Evolutionary conservation across 2,888 invertebrate genomes (phyloP).

Genomic region (Dasysyrphus tricinctus): DNA sequence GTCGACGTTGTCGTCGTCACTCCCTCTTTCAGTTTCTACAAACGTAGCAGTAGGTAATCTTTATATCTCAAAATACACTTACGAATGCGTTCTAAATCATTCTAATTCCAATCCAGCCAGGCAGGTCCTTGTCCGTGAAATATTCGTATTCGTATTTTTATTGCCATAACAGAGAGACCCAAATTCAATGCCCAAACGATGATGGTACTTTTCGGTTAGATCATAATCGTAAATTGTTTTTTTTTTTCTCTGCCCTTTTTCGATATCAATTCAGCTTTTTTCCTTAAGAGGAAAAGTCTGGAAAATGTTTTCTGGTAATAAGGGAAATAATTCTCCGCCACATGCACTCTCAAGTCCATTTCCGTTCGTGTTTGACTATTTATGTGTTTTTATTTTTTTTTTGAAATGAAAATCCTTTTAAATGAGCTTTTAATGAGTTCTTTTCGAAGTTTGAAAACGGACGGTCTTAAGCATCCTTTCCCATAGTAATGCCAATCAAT

Average conservation of each 20-base stretch:
- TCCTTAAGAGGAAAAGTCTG: background rate
- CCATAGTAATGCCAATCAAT: constrained; percentile 49
- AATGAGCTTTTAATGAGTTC: constrained; percentile 71
- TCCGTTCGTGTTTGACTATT: constrained; percentile 36
- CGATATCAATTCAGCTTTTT: constrained; percentile 19
- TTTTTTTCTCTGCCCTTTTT: constrained; percentile 1
- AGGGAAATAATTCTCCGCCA: constrained; percentile 36
- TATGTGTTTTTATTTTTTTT: too few species aligned
- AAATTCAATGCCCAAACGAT: constrained; percentile 37
- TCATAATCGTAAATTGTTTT: constrained; percentile 68
- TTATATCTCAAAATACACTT: constrained; percentile 43
- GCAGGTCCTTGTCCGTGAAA: constrained; percentile 23
- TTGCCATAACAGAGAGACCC: constrained; percentile 48
- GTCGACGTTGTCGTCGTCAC: background rate
- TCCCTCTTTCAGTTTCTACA: constrained; percentile 7
- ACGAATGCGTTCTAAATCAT: constrained; percentile 58
- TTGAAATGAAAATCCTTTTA: constrained; percentile 31
- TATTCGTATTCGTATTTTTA: constrained; percentile 40
- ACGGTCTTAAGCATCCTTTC: background rate
- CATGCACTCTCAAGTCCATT: constrained; percentile 58
- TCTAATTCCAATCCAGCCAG: constrained; percentile 33
- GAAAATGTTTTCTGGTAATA: constrained; percentile 33
- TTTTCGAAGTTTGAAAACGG: background rate
- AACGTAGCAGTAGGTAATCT: constrained; percentile 26
- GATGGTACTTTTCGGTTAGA: constrained; percentile 63